Conservation (phyloP, 30 jellyfish, hydroid and myxozoan species). For the Hydractinia echinata region DNA sequence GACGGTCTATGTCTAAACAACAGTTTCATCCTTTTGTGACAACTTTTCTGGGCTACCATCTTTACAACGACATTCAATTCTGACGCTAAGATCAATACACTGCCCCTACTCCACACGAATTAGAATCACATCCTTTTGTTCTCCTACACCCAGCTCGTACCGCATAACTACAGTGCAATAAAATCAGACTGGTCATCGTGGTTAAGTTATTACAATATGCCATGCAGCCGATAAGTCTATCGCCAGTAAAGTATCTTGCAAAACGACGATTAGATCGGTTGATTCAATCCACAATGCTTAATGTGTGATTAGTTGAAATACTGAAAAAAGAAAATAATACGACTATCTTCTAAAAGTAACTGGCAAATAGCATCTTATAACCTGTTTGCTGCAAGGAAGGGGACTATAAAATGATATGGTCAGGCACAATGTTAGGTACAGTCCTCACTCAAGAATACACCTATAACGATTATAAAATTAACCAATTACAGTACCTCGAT, state of each 20-base stretch:
- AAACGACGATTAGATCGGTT: not conserved
- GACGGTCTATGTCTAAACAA: not conserved
- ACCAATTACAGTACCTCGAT: too few species aligned
- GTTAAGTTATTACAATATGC: not conserved
- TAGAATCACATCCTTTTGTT: slow-evolving; percentile 17
- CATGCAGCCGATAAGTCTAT: slow-evolving; percentile 32
- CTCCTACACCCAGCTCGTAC: slow-evolving; percentile 62
- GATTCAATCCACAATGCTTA: slow-evolving; percentile 1
- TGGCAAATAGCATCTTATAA: too few species aligned
- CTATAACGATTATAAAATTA: too few species aligned
- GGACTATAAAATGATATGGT: too few species aligned
- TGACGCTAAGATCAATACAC: slow-evolving; percentile 60
- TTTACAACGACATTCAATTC: slow-evolving; percentile 57
- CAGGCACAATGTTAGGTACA: too few species aligned
- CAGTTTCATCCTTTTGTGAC: slow-evolving; percentile 65
- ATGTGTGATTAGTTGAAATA: not conserved
- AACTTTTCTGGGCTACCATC: slow-evolving; percentile 57
- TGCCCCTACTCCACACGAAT: slow-evolving; percentile 52
- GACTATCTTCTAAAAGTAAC: too few species aligned
- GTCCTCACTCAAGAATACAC: too few species aligned
- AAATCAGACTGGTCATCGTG: not conserved
- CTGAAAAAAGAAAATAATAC: not conserved
- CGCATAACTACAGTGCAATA: slow-evolving; percentile 2
- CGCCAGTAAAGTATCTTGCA: not conserved
- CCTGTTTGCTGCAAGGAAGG: too few species aligned